phyloP scores from a whole-genome alignment of 2,113 vertebrate genomes.

The Peromyscus leucopus region DNA sequence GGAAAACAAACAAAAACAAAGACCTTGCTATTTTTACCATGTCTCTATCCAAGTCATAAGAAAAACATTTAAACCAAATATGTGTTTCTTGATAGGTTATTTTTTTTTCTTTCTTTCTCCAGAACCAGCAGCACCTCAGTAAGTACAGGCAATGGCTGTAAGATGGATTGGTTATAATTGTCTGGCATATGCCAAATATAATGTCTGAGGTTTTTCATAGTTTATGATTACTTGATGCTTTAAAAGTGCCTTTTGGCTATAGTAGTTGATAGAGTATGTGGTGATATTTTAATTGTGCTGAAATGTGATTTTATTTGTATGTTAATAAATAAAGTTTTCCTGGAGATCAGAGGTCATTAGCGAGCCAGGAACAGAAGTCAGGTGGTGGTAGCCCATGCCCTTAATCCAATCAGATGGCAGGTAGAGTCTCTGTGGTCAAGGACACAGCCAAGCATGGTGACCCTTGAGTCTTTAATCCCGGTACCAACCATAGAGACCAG shows the following conservation, averaged over 20 bases:
- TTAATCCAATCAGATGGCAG: too few relatives aligned
- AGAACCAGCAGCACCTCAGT: neutral
- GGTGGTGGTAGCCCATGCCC: too few relatives aligned
- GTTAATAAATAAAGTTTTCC: too few relatives aligned
- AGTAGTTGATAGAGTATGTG: neutral
- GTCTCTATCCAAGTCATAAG: slow-evolving; percentile 26
- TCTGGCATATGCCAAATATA: neutral
- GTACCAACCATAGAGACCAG: too few relatives aligned
- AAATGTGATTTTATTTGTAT: too few relatives aligned
- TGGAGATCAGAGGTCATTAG: too few relatives aligned
- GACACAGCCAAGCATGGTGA: too few relatives aligned
- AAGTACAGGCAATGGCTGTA: neutral
- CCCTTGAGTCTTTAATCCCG: too few relatives aligned
- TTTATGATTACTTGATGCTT: slow-evolving; percentile 30
- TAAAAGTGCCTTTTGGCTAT: slow-evolving; percentile 28
- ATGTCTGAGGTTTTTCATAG: slow-evolving; percentile 6
- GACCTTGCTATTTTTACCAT: neutral
- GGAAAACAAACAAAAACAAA: neutral
- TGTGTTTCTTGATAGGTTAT: neutral
- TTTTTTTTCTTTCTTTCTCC: neutral
- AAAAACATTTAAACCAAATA: neutral
- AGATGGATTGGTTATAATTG: neutral
- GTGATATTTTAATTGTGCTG: too few relatives aligned
- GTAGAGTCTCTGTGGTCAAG: too few relatives aligned
- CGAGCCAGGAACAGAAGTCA: too few relatives aligned